Percentiles rank a stretch among this genome's conserved stretches.
Conservation (phyloP, 1,140 invertebrate species). For the Reticulitermes speratus region DNA sequence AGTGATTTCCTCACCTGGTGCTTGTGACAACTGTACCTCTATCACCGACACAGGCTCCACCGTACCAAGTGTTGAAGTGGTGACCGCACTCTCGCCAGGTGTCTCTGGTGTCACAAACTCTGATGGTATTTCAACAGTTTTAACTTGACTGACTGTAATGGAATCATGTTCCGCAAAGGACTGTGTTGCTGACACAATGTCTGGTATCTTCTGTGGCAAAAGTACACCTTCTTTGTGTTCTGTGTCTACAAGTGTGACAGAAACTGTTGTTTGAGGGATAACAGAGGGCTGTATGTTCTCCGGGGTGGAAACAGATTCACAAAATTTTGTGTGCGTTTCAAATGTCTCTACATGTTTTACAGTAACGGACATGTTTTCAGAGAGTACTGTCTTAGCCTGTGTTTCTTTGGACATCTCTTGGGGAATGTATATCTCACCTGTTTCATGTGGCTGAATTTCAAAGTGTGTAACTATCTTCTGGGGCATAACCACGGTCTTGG, state of each 20-base stretch:
- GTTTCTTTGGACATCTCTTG: slow-evolving; percentile 21
- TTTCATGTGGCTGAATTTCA: slow-evolving; percentile 28
- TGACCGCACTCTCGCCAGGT: slow-evolving; percentile 16
- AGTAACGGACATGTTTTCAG: slow-evolving; percentile 27
- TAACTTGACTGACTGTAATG: slow-evolving; percentile 28
- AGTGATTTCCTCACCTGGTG: slow-evolving; percentile 31
- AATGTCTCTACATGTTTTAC: slow-evolving; percentile 31
- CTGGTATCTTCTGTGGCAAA: slow-evolving; percentile 24
- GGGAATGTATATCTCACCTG: slow-evolving; percentile 27
- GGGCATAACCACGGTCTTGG: slow-evolving; percentile 36
- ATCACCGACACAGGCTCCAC: slow-evolving; percentile 27
- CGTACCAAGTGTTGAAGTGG: slow-evolving; percentile 25
- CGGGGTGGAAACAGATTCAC: slow-evolving; percentile 21
- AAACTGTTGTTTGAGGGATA: slow-evolving; percentile 31
- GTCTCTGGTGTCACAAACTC: slow-evolving; percentile 28
- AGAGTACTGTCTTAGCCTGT: slow-evolving; percentile 19
- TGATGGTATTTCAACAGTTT: slow-evolving; percentile 24
- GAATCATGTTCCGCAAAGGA: slow-evolving; percentile 30
- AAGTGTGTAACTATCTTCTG: slow-evolving; percentile 25
- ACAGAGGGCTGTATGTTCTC: slow-evolving; percentile 24
- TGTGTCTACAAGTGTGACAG: slow-evolving; percentile 33
- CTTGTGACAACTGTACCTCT: slow-evolving; percentile 32
- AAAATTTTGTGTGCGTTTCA: slow-evolving; percentile 29
- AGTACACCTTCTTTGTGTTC: slow-evolving; percentile 30
- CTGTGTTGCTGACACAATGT: neutral